Percentiles rank a stretch among this genome's conserved stretches.
These are phyloP conservation scores for Ariopsis seemanni DNA, from an alignment of 2,113 vertebrate species.

Conservation along the genomic window DNA sequence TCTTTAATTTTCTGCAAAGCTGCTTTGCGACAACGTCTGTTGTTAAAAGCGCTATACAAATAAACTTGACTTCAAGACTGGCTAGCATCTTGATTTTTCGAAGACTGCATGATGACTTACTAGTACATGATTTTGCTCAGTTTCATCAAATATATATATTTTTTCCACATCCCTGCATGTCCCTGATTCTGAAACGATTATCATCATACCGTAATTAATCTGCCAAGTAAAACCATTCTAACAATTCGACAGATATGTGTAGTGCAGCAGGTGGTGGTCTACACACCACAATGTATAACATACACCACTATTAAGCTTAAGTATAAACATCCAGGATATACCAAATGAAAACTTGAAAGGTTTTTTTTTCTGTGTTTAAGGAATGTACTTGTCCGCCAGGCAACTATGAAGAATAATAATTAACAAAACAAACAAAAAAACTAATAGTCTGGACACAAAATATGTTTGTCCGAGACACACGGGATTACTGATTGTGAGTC, in stretches of 20 bases:
- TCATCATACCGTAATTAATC: not conserved
- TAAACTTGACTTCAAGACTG: too few relatives aligned
- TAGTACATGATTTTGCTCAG: too few relatives aligned
- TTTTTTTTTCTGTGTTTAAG: not conserved
- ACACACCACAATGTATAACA: not conserved
- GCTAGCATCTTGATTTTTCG: too few relatives aligned
- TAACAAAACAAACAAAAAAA: too few relatives aligned
- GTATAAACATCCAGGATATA: not conserved
- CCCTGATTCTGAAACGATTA: not conserved
- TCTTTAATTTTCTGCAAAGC: too few relatives aligned
- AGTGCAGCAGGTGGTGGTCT: not conserved
- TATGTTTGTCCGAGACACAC: not conserved
- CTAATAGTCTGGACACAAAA: not conserved
- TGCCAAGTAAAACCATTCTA: not conserved
- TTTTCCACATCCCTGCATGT: not conserved
- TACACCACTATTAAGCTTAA: not conserved
- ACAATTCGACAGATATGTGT: not conserved
- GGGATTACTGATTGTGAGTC: not conserved
- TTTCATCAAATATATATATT: too few relatives aligned
- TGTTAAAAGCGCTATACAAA: too few relatives aligned
- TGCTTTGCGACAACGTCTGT: too few relatives aligned
- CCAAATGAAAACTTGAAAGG: not conserved
- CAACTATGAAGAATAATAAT: not conserved
- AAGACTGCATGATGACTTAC: too few relatives aligned
- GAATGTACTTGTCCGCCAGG: not conserved